Evolutionary conservation across 2,797 vertebrate species (phyloP).

Genomic region (Spinus olivaceus): DNA sequence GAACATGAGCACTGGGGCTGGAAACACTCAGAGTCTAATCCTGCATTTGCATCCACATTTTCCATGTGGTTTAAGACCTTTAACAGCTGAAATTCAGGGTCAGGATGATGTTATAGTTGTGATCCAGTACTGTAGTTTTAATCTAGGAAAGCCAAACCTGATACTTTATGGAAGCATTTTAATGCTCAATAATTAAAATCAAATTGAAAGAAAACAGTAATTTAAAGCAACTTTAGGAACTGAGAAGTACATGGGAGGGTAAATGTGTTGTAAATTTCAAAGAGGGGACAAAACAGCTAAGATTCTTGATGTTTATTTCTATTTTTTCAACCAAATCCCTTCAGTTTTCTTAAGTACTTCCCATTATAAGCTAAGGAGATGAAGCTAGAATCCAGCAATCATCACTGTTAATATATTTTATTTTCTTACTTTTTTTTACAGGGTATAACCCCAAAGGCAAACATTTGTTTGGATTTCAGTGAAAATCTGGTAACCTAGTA

Average conservation of each 20-base stretch:
- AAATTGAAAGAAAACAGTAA: neutral
- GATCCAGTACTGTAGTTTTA: neutral
- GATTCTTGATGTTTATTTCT: neutral
- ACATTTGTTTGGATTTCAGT: constrained; percentile 6
- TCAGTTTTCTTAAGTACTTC: neutral
- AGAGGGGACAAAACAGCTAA: neutral
- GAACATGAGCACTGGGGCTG: neutral
- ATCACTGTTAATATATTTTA: neutral
- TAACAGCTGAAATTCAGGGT: neutral
- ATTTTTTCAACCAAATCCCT: neutral
- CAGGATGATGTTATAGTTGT: neutral
- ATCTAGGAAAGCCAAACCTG: neutral
- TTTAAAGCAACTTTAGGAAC: neutral
- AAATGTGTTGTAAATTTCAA: neutral
- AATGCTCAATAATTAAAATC: neutral
- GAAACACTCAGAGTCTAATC: neutral
- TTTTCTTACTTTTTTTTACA: constrained; percentile 9
- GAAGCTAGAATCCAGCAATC: neutral
- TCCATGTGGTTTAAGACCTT: neutral
- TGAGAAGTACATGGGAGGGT: neutral
- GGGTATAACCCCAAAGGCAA: constrained; percentile 22
- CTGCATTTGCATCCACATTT: neutral
- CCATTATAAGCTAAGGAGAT: neutral
- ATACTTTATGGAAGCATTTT: neutral
- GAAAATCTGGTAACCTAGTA: neutral